Percentiles rank a stretch among this genome's conserved stretches.
These are phyloP conservation scores for Theonella swinhoei DNA, from an alignment of 37 sponge, comb jelly and placozoan species.

Conservation along the genomic window DNA sequence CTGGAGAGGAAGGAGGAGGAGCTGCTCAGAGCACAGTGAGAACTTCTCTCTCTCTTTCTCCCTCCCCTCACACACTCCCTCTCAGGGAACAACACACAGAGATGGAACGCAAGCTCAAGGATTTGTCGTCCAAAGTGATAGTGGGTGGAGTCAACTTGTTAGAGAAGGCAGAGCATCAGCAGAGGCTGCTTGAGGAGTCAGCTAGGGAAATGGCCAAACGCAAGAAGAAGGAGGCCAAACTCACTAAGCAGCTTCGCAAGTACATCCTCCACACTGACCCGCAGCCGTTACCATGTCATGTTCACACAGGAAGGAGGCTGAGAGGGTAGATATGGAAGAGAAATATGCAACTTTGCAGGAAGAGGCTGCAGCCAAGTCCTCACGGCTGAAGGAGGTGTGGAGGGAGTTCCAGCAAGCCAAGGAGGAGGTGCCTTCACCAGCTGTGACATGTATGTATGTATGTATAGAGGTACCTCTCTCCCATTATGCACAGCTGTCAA, in stretches of 20 bases:
- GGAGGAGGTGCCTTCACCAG: slow-evolving; percentile 77
- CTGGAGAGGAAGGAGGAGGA: slow-evolving; percentile 83
- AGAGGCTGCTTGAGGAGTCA: slow-evolving; percentile 90
- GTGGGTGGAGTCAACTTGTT: slow-evolving; percentile 98
- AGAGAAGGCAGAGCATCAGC: slow-evolving; percentile 97
- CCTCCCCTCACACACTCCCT: too few relatives aligned
- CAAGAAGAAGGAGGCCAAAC: slow-evolving; percentile 66
- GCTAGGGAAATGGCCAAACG: slow-evolving; percentile 79
- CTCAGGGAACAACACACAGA: slow-evolving; percentile 76
- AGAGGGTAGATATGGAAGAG: slow-evolving; percentile 85
- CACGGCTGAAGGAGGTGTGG: slow-evolving; percentile 88
- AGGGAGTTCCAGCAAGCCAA: slow-evolving; percentile 86
- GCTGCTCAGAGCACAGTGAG: slow-evolving; percentile 78
- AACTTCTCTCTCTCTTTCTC: not conserved
- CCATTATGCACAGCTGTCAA: slow-evolving; percentile 68
- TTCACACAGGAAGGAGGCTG: slow-evolving; percentile 64
- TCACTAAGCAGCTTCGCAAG: slow-evolving; percentile 77
- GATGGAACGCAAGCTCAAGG: slow-evolving; percentile 75
- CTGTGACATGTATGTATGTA: too few relatives aligned
- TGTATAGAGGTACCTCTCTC: not conserved
- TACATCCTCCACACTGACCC: slow-evolving; percentile 11
- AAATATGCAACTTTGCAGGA: slow-evolving; percentile 93
- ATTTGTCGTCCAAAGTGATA: slow-evolving; percentile 89
- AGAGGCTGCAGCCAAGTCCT: slow-evolving; percentile 88
- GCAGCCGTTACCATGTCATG: not conserved